phyloP scores from a whole-genome alignment of 2,113 vertebrate genomes.

The Mormyrus iriodes region DNA sequence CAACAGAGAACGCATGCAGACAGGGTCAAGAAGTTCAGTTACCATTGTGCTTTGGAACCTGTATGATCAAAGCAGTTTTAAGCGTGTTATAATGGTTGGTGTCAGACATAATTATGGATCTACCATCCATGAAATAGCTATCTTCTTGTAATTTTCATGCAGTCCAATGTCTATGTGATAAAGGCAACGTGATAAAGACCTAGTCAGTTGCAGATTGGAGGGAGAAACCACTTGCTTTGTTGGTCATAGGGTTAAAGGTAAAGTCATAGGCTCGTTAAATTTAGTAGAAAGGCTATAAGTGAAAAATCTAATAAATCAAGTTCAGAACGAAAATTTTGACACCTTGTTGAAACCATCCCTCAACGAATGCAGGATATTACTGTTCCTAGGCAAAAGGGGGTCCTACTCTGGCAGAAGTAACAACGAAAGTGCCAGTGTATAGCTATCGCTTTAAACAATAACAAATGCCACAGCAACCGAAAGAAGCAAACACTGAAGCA shows the following conservation, averaged over 20 bases:
- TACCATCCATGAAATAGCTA: no score
- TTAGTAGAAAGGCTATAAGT: not conserved
- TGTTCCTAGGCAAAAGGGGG: not conserved
- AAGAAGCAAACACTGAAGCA: not conserved
- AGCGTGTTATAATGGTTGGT: no score
- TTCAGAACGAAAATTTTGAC: not conserved
- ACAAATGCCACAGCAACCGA: not conserved
- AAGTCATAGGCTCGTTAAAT: not conserved
- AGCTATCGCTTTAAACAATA: not conserved
- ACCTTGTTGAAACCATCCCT: not conserved
- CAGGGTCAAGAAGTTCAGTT: no score
- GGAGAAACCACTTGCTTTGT: not conserved
- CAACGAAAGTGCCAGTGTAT: not conserved
- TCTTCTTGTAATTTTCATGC: no score
- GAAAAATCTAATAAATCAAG: not conserved
- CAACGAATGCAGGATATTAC: not conserved
- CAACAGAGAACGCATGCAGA: no score
- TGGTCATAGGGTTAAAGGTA: not conserved
- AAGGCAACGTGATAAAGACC: no score
- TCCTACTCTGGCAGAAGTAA: not conserved
- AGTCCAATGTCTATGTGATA: not conserved
- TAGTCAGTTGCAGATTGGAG: not conserved
- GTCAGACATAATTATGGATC: no score
- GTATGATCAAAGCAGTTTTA: no score
- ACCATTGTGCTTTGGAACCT: not conserved